Evolutionary conservation across 1,140 invertebrate species (phyloP).

Genomic region (Procambarus virginalis): DNA sequence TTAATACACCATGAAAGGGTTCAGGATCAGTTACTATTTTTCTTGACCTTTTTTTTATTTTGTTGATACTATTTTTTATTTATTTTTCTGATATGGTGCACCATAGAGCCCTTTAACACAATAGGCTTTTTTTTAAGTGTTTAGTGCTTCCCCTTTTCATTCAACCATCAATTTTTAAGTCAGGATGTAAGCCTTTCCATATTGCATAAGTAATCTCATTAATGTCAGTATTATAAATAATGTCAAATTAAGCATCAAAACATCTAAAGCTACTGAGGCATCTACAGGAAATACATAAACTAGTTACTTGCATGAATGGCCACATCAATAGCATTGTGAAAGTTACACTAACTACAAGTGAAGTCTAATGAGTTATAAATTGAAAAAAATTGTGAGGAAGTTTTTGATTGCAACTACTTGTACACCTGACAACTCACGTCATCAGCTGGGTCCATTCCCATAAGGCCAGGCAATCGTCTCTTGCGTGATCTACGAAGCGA

Average conservation of each 20-base stretch:
- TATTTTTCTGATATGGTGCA: too few relatives aligned
- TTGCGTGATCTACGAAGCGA: conserved; percentile 75
- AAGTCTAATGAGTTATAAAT: background rate
- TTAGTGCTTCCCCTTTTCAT: too few relatives aligned
- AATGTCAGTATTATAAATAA: background rate
- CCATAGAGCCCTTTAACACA: too few relatives aligned
- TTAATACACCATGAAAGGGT: too few relatives aligned
- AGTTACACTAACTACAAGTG: background rate
- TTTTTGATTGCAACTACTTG: background rate
- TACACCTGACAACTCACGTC: conserved; percentile 73
- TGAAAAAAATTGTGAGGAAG: too few relatives aligned
- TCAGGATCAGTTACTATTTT: too few relatives aligned
- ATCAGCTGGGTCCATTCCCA: conserved; percentile 73
- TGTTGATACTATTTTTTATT: too few relatives aligned
- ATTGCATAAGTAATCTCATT: background rate
- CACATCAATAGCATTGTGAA: background rate
- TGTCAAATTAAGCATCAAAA: background rate
- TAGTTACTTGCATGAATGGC: background rate
- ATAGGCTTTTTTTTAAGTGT: too few relatives aligned
- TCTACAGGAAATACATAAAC: background rate
- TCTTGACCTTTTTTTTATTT: too few relatives aligned
- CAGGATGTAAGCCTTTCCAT: too few relatives aligned
- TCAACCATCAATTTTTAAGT: too few relatives aligned
- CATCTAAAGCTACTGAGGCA: background rate
- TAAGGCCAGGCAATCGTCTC: conserved; percentile 73